phyloP scores from a whole-genome alignment of 2,888 invertebrate genomes.

The Tenthredo distinguenda region DNA sequence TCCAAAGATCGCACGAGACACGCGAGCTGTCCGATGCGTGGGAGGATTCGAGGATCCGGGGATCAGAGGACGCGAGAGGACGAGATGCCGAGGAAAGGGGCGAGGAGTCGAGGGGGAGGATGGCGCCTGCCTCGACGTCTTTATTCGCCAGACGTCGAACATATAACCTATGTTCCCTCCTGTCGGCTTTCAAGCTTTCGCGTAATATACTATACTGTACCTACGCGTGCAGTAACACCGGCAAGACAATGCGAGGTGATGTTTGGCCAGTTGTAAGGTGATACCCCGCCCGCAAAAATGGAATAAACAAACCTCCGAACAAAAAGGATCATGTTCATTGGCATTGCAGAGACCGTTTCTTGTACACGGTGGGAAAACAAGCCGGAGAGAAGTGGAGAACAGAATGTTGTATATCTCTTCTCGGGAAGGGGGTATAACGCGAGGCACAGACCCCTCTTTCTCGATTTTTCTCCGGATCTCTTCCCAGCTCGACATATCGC shows the following conservation, averaged over 20 bases:
- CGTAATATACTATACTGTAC: conserved; percentile 20
- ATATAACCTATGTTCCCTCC: conserved; percentile 56
- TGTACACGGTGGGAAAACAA: conserved; percentile 38
- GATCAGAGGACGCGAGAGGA: conserved; percentile 51
- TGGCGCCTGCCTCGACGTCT: conserved; percentile 72
- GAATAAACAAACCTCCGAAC: background rate
- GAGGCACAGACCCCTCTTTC: background rate
- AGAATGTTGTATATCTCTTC: conserved; percentile 1
- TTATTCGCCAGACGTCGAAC: conserved; percentile 71
- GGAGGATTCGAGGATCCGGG: conserved; percentile 51
- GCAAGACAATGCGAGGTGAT: conserved; percentile 39
- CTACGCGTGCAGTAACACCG: conserved; percentile 13
- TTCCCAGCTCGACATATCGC: background rate
- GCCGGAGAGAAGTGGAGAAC: conserved; percentile 19
- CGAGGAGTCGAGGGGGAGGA: conserved; percentile 66
- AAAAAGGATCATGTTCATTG: conserved; percentile 17
- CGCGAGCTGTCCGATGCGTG: conserved; percentile 52
- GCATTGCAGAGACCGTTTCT: conserved; percentile 19
- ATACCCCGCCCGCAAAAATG: background rate
- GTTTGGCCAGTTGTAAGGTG: conserved; percentile 35
- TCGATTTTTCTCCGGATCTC: background rate
- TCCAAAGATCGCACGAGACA: conserved; percentile 52
- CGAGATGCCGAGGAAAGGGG: conserved; percentile 51
- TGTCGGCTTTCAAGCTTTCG: conserved; percentile 26
- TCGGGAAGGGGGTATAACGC: background rate